A percentile compares a stretch with the other conserved stretches of the same genome.
phyloP scores from a whole-genome alignment of 2,797 vertebrate species.

The Odontamblyopus rebecca region DNA sequence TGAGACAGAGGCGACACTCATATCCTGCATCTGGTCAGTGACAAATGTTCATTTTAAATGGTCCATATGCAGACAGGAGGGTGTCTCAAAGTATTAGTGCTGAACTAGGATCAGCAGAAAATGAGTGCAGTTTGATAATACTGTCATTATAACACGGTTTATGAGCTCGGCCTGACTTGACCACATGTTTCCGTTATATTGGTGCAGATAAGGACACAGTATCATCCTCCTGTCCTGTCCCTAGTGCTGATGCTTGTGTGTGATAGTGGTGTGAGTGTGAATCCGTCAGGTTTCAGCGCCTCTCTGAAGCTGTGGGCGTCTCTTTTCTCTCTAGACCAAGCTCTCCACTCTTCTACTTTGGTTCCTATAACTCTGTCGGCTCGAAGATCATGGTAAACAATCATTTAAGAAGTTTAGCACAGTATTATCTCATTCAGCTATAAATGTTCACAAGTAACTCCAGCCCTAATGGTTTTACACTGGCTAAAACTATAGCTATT shows the following conservation, averaged over 20 bases:
- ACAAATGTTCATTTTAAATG: too few species aligned
- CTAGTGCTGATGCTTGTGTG: constrained; percentile 7
- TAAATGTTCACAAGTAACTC: not conserved
- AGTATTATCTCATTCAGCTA: not conserved
- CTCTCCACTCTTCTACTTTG: constrained; percentile 31
- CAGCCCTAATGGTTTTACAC: constrained; percentile 2
- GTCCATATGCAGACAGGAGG: too few species aligned
- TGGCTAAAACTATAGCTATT: not conserved
- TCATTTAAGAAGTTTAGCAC: constrained; percentile 14
- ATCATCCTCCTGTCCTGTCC: not conserved
- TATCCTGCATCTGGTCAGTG: too few species aligned
- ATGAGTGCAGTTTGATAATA: constrained; percentile 27
- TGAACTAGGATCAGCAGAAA: too few species aligned
- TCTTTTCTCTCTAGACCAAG: constrained; percentile 29
- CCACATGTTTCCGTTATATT: constrained; percentile 20
- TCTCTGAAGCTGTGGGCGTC: constrained; percentile 32
- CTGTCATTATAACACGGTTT: constrained; percentile 48
- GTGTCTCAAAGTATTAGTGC: too few species aligned
- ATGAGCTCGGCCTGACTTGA: constrained; percentile 28
- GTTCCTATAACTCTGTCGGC: constrained; percentile 42
- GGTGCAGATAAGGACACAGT: not conserved
- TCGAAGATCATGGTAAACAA: constrained; percentile 36
- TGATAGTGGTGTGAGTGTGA: constrained; percentile 51
- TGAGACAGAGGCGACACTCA: too few species aligned
- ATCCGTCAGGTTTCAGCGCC: constrained; percentile 66